Percentiles rank a stretch among this genome's conserved stretches.
Conservation (phyloP, 2,888 invertebrate species). For the Spatulosminthurus flaviceps region DNA sequence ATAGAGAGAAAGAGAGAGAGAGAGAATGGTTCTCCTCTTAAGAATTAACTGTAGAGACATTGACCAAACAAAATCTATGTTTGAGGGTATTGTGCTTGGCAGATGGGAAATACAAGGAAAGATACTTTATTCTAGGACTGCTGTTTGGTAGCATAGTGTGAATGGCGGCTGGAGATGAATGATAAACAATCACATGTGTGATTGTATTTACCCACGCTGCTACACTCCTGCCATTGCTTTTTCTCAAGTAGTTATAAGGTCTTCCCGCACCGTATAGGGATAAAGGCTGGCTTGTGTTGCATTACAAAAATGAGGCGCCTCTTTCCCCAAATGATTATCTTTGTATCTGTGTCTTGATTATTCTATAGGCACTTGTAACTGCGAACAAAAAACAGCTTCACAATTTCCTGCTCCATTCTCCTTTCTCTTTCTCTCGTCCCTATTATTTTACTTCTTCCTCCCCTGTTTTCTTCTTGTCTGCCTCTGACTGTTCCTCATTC, state of each 20-base stretch:
- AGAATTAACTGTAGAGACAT: not conserved
- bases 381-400: not conserved
- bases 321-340: not conserved
- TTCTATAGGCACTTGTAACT: not conserved
- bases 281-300: not conserved
- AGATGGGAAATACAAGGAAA: not conserved
- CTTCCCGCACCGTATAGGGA: constrained; percentile 10
- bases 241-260: not conserved
- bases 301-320: not conserved
- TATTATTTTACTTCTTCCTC: too few species aligned
- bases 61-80: constrained; percentile 28
- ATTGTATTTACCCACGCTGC: constrained; percentile 25
- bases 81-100: constrained; percentile 24
- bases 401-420: not conserved
- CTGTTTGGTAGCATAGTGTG: not conserved
- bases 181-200: constrained; percentile 25
- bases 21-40: too few species aligned
- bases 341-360: not conserved
- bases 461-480: too few species aligned
- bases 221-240: not conserved
- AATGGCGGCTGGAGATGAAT: constrained; percentile 27
- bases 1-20: not conserved
- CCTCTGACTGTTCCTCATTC: too few species aligned
- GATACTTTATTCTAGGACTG: not conserved
- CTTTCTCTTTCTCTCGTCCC: not conserved